phyloP scores from a whole-genome alignment of 2,797 vertebrate genomes.

The Bucorvus abyssinicus region DNA sequence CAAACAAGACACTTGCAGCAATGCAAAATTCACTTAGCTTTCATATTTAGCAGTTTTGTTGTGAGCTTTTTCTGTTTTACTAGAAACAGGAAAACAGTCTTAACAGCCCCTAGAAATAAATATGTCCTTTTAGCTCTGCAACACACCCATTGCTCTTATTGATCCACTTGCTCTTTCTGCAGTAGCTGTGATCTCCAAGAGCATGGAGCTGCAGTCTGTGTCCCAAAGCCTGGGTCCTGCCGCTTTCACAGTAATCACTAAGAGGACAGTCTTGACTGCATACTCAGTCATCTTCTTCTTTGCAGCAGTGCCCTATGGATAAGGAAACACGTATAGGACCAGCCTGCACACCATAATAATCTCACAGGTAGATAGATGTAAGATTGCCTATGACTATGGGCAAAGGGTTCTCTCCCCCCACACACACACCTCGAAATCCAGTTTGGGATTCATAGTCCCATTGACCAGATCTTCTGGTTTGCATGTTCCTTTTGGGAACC shows the following conservation, averaged over 20 bases:
- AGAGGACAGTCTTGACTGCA: not conserved
- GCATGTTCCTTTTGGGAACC: no score
- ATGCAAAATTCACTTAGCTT: not conserved
- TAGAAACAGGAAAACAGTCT: no score
- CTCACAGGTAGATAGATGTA: no score
- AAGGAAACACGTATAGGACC: not conserved
- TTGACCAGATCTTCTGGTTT: no score
- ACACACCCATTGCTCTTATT: not conserved
- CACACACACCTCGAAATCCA: no score
- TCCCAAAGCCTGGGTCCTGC: not conserved
- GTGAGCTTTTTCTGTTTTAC: not conserved
- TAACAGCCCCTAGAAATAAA: not conserved
- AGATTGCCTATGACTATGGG: no score
- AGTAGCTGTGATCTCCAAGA: not conserved
- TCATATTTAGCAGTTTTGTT: not conserved
- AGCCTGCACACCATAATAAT: not conserved
- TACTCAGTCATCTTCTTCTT: not conserved
- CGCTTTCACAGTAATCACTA: not conserved
- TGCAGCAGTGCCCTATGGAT: not conserved
- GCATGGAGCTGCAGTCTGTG: not conserved
- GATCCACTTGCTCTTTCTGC: not conserved
- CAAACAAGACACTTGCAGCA: not conserved
- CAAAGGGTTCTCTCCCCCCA: no score
- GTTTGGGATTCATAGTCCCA: no score
- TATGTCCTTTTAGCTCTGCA: not conserved